Conservation (phyloP, 2,113 vertebrate genomes). For the Fulmarus glacialis region DNA sequence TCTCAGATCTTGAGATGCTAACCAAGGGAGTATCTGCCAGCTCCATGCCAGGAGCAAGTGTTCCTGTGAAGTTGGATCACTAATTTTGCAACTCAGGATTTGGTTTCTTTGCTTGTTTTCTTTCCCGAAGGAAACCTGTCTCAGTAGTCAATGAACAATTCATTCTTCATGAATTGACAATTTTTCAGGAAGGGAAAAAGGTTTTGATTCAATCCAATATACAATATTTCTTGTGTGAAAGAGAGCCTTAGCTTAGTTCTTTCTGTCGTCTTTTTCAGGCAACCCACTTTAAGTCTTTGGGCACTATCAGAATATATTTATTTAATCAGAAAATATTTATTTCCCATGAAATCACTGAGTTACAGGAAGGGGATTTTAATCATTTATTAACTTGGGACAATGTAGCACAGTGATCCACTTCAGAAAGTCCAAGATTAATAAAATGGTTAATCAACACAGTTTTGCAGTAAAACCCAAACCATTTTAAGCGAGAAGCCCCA, state of each 20-base stretch:
- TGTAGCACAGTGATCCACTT: not conserved
- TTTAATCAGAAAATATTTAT: not conserved
- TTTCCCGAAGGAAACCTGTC: not conserved
- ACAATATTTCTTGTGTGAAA: not conserved
- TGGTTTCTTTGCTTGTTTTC: not conserved
- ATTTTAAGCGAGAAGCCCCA: not conserved
- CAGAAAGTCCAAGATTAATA: not conserved
- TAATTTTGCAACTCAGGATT: not conserved
- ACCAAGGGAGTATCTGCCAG: not conserved
- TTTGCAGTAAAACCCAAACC: not conserved
- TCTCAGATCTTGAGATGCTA: not conserved
- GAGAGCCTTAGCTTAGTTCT: not conserved
- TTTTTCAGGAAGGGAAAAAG: not conserved
- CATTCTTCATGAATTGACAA: not conserved
- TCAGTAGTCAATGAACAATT: not conserved
- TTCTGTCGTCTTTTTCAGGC: not conserved
- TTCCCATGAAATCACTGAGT: not conserved
- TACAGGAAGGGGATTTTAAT: not conserved
- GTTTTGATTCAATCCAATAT: not conserved
- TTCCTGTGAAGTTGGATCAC: fast-evolving
- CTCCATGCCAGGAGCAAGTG: not conserved
- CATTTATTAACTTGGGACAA: not conserved
- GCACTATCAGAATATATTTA: not conserved
- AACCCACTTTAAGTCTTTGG: not conserved
- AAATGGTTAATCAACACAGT: not conserved